Evolutionary conservation across 2,113 vertebrate genomes (phyloP).

Genomic region (Indri indri): DNA sequence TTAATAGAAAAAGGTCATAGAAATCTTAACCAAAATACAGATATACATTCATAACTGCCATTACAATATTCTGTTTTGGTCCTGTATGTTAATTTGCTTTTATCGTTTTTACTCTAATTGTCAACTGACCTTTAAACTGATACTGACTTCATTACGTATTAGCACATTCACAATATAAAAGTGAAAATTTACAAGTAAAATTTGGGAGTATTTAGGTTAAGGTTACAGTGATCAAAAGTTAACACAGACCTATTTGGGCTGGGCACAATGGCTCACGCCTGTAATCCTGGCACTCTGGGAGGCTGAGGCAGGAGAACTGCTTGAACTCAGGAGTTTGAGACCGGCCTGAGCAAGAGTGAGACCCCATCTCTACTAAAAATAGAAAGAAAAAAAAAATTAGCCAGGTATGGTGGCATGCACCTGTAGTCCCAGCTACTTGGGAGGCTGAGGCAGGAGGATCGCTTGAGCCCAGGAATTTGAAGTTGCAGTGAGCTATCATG

Average conservation of each 20-base stretch:
- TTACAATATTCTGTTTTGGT: slow-evolving; percentile 60
- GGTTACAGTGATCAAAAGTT: slow-evolving; percentile 53
- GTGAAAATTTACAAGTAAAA: slow-evolving; percentile 75
- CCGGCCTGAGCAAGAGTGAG: too few species aligned
- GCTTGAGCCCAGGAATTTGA: too few species aligned
- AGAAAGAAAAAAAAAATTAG: too few species aligned
- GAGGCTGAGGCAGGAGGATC: too few species aligned
- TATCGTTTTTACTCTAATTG: slow-evolving; percentile 12
- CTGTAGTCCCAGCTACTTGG: too few species aligned
- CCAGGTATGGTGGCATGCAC: too few species aligned
- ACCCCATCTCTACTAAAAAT: too few species aligned
- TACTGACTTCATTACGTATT: slow-evolving; percentile 51
- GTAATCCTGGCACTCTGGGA: too few species aligned
- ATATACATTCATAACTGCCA: slow-evolving; percentile 49
- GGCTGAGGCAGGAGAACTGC: too few species aligned
- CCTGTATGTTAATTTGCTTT: slow-evolving; percentile 61
- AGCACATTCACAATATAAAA: slow-evolving; percentile 68
- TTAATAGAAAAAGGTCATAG: slow-evolving; percentile 43
- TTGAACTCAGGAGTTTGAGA: too few species aligned
- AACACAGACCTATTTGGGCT: background rate
- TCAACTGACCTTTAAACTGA: background rate
- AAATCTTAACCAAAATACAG: slow-evolving; percentile 42
- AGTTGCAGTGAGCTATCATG: too few species aligned
- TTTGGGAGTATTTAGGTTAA: slow-evolving; percentile 65
- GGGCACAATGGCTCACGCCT: too few species aligned